Evolutionary conservation across 2,888 invertebrate species (phyloP), one percentile per base, ranked within the genome.

Genomic region (Pycnomerus fuliginosus): DNA sequence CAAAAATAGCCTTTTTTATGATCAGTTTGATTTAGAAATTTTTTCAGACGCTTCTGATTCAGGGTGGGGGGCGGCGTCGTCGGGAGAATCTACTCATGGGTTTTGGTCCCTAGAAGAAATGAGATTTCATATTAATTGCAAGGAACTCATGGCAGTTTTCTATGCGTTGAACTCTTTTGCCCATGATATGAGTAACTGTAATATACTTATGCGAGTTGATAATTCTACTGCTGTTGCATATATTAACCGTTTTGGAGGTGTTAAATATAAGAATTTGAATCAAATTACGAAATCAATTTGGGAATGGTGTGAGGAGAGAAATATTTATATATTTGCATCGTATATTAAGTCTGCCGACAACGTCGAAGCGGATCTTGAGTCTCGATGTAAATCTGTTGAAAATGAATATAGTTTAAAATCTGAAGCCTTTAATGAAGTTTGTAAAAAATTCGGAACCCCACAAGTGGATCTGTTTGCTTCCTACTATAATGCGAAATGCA

Each of bases 161-260:
- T 38, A 15, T 16, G 38, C 8, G 8, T 32, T 38, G 11, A 36
- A 38, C 13, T 38, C 14, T 8, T 38, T 38, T 36, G 28, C 30
- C 16, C n/a, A 10, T 5, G 8, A 38, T 11, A 8, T 3, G 3
- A 11, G 4, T 3, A 16, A 32, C 3, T 38, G 57, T 2, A 28
- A 38, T 13, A 48, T 60, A 4, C 39, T 60, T 7, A 46, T 58
- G 14, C 54, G 60, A 23, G 52, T 53, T 1, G 60, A 60, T 35
- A 58, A 58, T 17, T 52, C 50, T 29, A 37, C 35, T 17, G 67
- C 66, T 3, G 28, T 56, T 13, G 27, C 53, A 1, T 52, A 49
- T 22, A 40, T 58, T 15, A 57, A 58, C 33, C 38, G 44, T 29
- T 57, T 56, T n/a, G n/a, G n/a, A n/a, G n/a, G n/a, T n/a, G n/a